A percentile compares a stretch with the other conserved stretches of the same genome.
Conservation (phyloP, 1,140 invertebrate genomes). For the Plectus sambesii region DNA sequence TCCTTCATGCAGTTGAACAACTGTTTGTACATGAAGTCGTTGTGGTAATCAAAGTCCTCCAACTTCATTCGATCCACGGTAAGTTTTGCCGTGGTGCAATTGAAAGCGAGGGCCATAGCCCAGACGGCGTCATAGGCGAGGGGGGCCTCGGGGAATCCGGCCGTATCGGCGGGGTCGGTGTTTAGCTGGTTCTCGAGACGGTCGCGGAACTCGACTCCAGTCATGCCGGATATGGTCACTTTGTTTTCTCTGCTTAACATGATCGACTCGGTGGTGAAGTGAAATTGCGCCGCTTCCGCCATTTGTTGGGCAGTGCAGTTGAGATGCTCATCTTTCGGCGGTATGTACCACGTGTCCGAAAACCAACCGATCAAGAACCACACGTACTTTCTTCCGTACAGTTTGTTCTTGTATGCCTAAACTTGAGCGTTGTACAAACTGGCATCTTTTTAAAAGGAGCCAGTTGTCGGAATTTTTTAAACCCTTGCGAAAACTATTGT, state of each 20-base stretch:
- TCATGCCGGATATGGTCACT: conserved; percentile 38
- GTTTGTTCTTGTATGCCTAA: conserved; percentile 68
- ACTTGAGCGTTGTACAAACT: neutral
- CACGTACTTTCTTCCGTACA: conserved; percentile 90
- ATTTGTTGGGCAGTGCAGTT: conserved; percentile 75
- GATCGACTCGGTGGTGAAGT: conserved; percentile 91
- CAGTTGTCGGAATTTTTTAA: neutral
- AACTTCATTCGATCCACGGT: conserved; percentile 58
- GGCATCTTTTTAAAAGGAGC: neutral
- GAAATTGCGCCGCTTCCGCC: conserved; percentile 75
- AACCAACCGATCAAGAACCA: conserved; percentile 99
- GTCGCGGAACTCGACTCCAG: conserved; percentile 35
- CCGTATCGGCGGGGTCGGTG: conserved; percentile 44
- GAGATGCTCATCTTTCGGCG: conserved; percentile 68
- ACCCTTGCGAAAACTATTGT: too few species aligned
- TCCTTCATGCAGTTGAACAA: conserved; percentile 94
- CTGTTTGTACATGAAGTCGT: conserved; percentile 81
- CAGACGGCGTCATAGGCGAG: conserved; percentile 97
- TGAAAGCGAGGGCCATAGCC: conserved; percentile 64
- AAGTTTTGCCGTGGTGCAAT: conserved; percentile 64
- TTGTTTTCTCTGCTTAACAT: conserved; percentile 59
- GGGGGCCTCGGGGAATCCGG: conserved; percentile 90
- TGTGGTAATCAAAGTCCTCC: conserved; percentile 93
- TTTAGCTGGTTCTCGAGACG: conserved; percentile 28
- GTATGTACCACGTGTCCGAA: conserved; percentile 94